phyloP scores from a whole-genome alignment of 2,888 invertebrate species.

The Polia nebulosa region DNA sequence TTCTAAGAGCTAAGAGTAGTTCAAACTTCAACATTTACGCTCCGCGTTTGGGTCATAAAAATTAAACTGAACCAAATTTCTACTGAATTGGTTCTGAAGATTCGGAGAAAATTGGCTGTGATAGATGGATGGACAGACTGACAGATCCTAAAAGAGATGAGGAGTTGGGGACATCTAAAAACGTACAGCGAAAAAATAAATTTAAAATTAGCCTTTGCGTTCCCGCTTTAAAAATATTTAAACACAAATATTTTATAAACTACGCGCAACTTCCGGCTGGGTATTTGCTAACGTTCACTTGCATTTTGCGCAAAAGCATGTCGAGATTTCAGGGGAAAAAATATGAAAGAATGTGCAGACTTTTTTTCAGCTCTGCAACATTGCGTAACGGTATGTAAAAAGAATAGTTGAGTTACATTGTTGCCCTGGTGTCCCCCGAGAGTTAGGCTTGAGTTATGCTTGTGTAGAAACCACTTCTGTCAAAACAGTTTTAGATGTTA shows the following conservation, averaged over 20 bases:
- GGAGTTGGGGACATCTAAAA: too few species aligned
- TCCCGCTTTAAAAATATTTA: slow-evolving; percentile 20
- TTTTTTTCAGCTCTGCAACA: slow-evolving; percentile 29
- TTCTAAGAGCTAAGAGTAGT: not conserved
- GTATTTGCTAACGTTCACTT: slow-evolving; percentile 45
- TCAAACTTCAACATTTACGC: too few species aligned
- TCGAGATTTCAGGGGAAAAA: slow-evolving; percentile 38
- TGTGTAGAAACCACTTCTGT: slow-evolving; percentile 9
- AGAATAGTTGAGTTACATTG: slow-evolving; percentile 34
- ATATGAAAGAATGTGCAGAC: slow-evolving; percentile 38
- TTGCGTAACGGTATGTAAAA: slow-evolving; percentile 23
- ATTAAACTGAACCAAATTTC: too few species aligned
- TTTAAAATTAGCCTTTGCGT: not conserved
- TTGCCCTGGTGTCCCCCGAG: not conserved
- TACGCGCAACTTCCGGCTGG: slow-evolving; percentile 21
- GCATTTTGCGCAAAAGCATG: slow-evolving; percentile 38
- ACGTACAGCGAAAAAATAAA: not conserved
- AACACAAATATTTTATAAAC: slow-evolving; percentile 32
- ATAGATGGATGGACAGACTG: too few species aligned
- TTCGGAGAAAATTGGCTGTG: too few species aligned
- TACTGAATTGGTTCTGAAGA: too few species aligned
- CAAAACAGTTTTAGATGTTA: slow-evolving; percentile 14
- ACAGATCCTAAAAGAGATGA: too few species aligned
- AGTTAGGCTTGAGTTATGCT: slow-evolving; percentile 27
- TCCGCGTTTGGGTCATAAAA: too few species aligned